phyloP scores from a whole-genome alignment of 2,113 vertebrate species.

The Syrrhaptes paradoxus region DNA sequence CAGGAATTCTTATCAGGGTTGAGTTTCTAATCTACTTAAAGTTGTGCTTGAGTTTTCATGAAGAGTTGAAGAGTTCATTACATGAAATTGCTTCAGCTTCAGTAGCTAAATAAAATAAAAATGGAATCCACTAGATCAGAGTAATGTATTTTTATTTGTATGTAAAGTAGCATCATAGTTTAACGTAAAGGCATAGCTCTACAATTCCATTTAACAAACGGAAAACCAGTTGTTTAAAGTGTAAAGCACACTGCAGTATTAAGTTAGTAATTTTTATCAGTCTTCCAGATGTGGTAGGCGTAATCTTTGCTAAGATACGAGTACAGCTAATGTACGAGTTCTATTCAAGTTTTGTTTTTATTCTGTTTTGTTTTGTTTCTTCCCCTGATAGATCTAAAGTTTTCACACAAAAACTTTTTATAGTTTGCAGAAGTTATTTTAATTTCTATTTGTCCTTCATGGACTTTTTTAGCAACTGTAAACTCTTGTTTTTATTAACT shows the following conservation, averaged over 20 bases:
- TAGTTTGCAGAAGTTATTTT: neutral
- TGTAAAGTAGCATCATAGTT: neutral
- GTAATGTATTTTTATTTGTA: neutral
- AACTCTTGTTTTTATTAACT: neutral
- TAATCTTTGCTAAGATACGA: neutral
- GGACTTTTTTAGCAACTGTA: neutral
- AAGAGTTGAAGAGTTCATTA: neutral
- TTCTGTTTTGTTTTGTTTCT: neutral
- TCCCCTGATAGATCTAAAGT: rapidly evolving
- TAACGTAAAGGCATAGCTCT: neutral
- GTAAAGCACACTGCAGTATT: neutral
- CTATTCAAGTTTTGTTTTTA: neutral
- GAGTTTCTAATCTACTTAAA: neutral
- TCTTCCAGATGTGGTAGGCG: neutral
- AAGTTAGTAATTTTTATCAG: neutral
- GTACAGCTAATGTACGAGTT: neutral
- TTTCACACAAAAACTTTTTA: neutral
- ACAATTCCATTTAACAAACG: neutral
- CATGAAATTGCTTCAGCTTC: neutral
- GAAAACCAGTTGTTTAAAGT: neutral
- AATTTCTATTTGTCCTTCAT: neutral
- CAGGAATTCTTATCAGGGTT: neutral
- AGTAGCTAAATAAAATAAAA: neutral
- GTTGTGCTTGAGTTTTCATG: neutral
- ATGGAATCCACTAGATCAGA: neutral